Base-by-base conservation (phyloP, 2,113 vertebrate genomes). In the Chaenogobius annularis region DNA sequence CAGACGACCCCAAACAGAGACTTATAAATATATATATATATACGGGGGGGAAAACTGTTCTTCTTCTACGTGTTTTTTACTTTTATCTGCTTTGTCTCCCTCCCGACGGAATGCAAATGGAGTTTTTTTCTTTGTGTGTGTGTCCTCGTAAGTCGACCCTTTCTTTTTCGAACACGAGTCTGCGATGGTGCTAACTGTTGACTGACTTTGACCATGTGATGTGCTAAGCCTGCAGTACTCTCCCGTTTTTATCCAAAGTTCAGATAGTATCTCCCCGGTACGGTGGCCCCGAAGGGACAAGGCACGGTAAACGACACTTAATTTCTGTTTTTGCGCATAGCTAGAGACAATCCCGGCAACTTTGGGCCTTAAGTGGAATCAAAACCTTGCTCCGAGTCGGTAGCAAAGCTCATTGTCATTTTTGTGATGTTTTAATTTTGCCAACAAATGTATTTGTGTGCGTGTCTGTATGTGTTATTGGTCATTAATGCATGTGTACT, bases 111-210 rank as follows among this genome's bases (percentile, higher is more conserved):
- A 78, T 80, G 80, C 75, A 83, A 80, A 74, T 62, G 50, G 61
- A 84, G 46, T 82, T 87, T 84, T 85, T 58, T 55, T 40, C 37
- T 1, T 31, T 31, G 26, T 31, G 48, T 43, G 54, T 87, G 85
- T 82, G 75, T 88, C 85, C 89, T 86, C 82, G 78, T 88, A 85
- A 69, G 69, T 70, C 79, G 74, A 83, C 83, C 81, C 81, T 75
- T 59, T 31, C 26, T 31, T 56, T 61, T 35, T 69, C 72, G 70
- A 76, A 50, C 59, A 77, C 56, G 83, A 75, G 84, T 89, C 83
- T 84, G 82, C 63, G 40, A 78, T 75, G 92, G 89, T 90, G 89
- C 87, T 83, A 82, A 65, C 78, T 88, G 85, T 87, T 75, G 74
- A 84, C 77, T 74, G 85, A 87, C 78, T 80, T 70, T 81, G 74